These are phyloP conservation scores for Bettongia penicillata DNA, from an alignment of 2,113 vertebrate species.

Conservation along the genomic window DNA sequence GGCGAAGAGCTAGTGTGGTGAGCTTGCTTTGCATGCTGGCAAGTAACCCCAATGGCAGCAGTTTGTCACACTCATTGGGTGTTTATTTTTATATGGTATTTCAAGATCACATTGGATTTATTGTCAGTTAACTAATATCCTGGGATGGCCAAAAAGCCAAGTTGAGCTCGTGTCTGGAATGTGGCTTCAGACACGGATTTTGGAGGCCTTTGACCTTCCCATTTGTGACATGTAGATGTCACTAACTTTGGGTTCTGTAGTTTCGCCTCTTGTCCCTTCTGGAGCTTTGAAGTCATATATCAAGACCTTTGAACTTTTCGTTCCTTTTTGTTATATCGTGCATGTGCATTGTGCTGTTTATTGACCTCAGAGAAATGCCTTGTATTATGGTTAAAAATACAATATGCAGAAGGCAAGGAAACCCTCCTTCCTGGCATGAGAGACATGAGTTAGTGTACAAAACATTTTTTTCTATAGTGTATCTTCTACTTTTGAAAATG, in stretches of 20 bases:
- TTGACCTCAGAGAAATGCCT: neutral
- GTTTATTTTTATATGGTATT: neutral
- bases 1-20: slow-evolving; percentile 90
- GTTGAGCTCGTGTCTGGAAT: slow-evolving; percentile 23
- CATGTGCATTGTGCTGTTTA: neutral
- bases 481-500: neutral
- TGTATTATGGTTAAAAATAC: neutral
- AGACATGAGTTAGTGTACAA: neutral
- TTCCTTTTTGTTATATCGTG: slow-evolving; percentile 28
- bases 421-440: neutral
- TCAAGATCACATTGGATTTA: neutral
- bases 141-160: neutral
- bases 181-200: slow-evolving; percentile 20
- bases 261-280: neutral
- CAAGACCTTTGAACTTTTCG: slow-evolving; percentile 35
- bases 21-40: slow-evolving; percentile 79
- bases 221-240: neutral
- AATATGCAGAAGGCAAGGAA: neutral
- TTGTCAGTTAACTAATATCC: neutral
- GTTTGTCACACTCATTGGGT: neutral
- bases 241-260: neutral
- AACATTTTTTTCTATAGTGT: neutral
- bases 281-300: neutral
- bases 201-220: neutral
- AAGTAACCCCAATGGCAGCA: neutral